phyloP scores from a whole-genome alignment of 2,888 invertebrate genomes.

The Drepana falcataria region DNA sequence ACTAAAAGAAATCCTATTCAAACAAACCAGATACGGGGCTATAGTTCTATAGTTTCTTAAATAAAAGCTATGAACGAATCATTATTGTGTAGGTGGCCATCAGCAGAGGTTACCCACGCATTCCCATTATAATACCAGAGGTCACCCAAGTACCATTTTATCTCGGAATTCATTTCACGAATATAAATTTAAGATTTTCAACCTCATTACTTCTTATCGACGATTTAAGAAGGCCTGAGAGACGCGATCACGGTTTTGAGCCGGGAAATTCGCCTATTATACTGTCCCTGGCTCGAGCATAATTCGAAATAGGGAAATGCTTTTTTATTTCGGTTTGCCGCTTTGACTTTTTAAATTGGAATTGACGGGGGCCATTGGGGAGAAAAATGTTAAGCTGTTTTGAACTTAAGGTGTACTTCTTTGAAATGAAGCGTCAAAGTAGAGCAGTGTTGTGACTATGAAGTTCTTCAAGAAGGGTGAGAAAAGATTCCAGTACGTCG shows the following conservation, averaged over 20 bases:
- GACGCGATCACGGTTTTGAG: slow-evolving; percentile 17
- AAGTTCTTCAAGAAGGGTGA: too few species aligned
- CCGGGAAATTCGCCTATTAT: slow-evolving; percentile 35
- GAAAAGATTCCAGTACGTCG: too few species aligned
- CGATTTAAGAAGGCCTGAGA: slow-evolving; percentile 52
- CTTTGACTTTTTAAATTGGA: slow-evolving; percentile 12
- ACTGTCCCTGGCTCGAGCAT: slow-evolving; percentile 46
- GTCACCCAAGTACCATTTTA: slow-evolving; percentile 18
- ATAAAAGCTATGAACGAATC: too few species aligned
- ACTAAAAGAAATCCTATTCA: too few species aligned
- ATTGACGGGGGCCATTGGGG: slow-evolving; percentile 1
- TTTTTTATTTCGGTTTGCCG: slow-evolving; percentile 25
- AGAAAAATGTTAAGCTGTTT: slow-evolving; percentile 2
- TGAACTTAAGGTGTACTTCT: too few species aligned
- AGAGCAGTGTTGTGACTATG: too few species aligned
- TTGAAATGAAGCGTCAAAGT: too few species aligned
- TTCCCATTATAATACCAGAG: slow-evolving; percentile 3
- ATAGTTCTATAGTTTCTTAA: too few species aligned
- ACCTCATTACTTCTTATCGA: slow-evolving; percentile 64
- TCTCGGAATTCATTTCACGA: slow-evolving; percentile 50
- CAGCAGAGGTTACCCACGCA: not conserved
- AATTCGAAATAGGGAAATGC: slow-evolving; percentile 54
- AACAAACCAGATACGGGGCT: too few species aligned
- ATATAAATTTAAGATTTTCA: slow-evolving; percentile 67
- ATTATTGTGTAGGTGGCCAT: too few species aligned